Evolutionary conservation across 2,888 invertebrate genomes (phyloP).

Genomic region (Poecilobothrus nobilitatus): DNA sequence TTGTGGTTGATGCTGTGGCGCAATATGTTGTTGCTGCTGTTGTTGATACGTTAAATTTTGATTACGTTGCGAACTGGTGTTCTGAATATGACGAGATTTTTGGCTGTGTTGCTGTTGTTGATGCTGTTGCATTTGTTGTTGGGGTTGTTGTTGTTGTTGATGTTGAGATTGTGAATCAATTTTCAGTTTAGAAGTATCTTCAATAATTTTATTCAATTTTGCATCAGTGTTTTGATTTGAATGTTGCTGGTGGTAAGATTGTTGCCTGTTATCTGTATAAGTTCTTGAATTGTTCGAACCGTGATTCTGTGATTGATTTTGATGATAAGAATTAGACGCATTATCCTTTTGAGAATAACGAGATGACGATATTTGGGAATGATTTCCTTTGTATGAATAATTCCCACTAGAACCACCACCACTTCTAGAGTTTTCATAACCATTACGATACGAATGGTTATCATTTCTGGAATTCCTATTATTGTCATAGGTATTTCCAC

Average conservation of each 20-base stretch:
- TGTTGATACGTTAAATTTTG: conserved; percentile 11
- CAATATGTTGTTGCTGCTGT: conserved; percentile 16
- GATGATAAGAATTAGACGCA: conserved; percentile 14
- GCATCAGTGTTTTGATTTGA: conserved; percentile 35
- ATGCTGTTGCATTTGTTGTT: conserved; percentile 26
- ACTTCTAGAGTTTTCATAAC: conserved; percentile 20
- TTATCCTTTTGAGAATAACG: conserved; percentile 18
- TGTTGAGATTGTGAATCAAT: conserved; percentile 19
- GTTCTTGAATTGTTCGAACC: conserved; percentile 16
- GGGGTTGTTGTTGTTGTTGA: conserved; percentile 28
- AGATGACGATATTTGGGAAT: conserved; percentile 23
- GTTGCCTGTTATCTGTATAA: not conserved
- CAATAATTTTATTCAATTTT: conserved; percentile 29
- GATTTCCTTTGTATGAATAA: not conserved
- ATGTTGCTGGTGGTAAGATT: conserved; percentile 12
- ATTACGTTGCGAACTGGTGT: conserved; percentile 17
- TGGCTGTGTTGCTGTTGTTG: conserved; percentile 37
- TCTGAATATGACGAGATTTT: conserved; percentile 14
- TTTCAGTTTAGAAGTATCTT: conserved; percentile 34
- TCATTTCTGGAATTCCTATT: conserved; percentile 17
- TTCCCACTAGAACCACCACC: not conserved
- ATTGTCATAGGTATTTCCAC: conserved; percentile 16
- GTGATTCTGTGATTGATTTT: conserved; percentile 18
- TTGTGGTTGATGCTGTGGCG: conserved; percentile 20
- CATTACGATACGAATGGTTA: conserved; percentile 15